These are phyloP conservation scores for Poeciliopsis turneri DNA, from an alignment of 2,797 vertebrate species.

Conservation along the genomic window DNA sequence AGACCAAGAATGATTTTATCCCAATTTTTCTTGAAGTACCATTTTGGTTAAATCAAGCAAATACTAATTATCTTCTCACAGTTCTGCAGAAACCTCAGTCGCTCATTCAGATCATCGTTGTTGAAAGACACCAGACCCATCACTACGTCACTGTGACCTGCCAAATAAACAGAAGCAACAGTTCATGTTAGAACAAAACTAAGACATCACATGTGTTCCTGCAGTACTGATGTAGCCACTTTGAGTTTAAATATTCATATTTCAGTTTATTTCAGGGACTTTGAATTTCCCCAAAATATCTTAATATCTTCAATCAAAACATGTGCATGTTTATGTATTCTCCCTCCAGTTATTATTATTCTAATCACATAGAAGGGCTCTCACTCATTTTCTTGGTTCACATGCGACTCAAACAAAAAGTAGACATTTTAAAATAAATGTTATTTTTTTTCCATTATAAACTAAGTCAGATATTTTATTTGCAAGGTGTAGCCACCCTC, in stretches of 20 bases:
- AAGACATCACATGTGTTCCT: background rate
- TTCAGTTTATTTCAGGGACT: background rate
- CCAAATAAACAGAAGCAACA: background rate
- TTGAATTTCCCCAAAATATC: background rate
- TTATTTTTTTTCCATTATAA: too few species aligned
- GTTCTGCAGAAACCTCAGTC: conserved; percentile 90
- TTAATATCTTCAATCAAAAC: background rate
- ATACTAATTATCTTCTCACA: conserved; percentile 76
- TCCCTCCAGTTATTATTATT: background rate
- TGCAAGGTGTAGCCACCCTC: too few species aligned
- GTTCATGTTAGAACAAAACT: background rate
- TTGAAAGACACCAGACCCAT: conserved; percentile 92
- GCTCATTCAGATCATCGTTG: conserved; percentile 80
- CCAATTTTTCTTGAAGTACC: background rate
- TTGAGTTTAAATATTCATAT: background rate
- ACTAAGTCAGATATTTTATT: too few species aligned
- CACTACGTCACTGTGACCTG: conserved; percentile 94
- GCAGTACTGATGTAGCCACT: background rate
- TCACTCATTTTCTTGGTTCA: background rate
- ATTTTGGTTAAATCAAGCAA: background rate
- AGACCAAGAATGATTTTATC: background rate
- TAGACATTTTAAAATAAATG: background rate
- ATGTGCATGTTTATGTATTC: background rate
- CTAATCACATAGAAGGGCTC: background rate
- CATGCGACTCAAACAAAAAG: background rate